A percentile compares a stretch with the other conserved stretches of the same genome.
These are phyloP conservation scores for Girardia tigrina DNA, from an alignment of 2,888 invertebrate species.

Conservation along the genomic window DNA sequence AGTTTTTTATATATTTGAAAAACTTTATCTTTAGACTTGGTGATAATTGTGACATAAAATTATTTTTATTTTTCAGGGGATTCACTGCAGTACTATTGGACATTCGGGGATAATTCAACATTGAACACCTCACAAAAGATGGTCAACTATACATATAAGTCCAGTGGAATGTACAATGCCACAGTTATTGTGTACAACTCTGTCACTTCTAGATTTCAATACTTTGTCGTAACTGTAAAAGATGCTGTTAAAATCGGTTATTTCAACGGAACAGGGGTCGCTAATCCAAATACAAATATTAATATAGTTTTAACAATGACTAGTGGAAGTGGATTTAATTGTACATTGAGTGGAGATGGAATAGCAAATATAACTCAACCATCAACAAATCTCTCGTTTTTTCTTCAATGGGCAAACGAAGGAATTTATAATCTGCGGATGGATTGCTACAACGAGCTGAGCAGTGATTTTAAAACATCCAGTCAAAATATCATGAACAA, in stretches of 20 bases:
- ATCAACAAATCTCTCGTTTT: not conserved
- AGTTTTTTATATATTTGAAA: no score
- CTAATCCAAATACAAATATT: not conserved
- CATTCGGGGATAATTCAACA: not conserved
- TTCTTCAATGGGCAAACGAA: not conserved
- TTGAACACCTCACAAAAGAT: not conserved
- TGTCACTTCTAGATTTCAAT: not conserved
- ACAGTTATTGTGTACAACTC: not conserved
- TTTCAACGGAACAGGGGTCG: not conserved
- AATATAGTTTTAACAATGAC: not conserved
- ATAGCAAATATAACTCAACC: not conserved
- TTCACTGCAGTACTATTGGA: not conserved
- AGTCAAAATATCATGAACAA: not conserved
- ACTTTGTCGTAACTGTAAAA: not conserved
- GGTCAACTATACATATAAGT: not conserved
- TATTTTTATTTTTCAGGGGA: not conserved
- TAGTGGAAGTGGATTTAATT: not conserved
- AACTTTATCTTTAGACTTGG: no score
- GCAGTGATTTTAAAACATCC: not conserved
- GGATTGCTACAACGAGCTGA: not conserved
- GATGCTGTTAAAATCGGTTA: not conserved
- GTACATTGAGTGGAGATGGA: constrained; percentile 2
- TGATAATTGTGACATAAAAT: not conserved
- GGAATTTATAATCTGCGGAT: not conserved
- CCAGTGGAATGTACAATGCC: not conserved